phyloP scores from a whole-genome alignment of 2,113 vertebrate genomes.

The Salminus brasiliensis region DNA sequence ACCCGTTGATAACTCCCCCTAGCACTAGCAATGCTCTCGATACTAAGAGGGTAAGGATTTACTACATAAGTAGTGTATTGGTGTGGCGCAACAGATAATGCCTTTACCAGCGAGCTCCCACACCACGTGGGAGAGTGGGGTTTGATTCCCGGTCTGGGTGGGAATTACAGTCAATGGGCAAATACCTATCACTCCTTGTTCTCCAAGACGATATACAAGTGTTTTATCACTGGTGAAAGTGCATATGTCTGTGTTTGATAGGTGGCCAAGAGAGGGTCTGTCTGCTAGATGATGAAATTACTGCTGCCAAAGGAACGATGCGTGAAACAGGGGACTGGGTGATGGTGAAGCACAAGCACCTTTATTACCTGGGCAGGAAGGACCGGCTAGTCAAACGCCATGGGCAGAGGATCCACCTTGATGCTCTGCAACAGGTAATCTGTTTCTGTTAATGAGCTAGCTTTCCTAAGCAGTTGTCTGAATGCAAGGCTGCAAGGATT shows the following conservation, averaged over 20 bases:
- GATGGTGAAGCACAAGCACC: conserved; percentile 67
- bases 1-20: no score
- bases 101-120: no score
- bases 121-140: no score
- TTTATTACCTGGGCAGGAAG: conserved; percentile 87
- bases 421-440: conserved; percentile 84
- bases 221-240: no score
- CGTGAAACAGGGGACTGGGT: conserved; percentile 92
- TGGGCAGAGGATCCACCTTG: conserved; percentile 84
- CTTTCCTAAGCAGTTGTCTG: background rate
- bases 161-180: no score
- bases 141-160: no score
- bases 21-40: no score
- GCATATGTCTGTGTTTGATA: conserved; percentile 54
- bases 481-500: background rate
- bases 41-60: no score
- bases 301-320: conserved; percentile 80
- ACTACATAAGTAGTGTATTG: no score
- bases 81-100: no score
- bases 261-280: conserved; percentile 89
- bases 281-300: conserved; percentile 84
- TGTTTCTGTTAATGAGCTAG: background rate
- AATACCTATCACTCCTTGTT: no score
- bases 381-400: conserved; percentile 92
- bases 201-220: no score